Conservation (phyloP, 2,888 invertebrate genomes). For the Campaea margaritaria region DNA sequence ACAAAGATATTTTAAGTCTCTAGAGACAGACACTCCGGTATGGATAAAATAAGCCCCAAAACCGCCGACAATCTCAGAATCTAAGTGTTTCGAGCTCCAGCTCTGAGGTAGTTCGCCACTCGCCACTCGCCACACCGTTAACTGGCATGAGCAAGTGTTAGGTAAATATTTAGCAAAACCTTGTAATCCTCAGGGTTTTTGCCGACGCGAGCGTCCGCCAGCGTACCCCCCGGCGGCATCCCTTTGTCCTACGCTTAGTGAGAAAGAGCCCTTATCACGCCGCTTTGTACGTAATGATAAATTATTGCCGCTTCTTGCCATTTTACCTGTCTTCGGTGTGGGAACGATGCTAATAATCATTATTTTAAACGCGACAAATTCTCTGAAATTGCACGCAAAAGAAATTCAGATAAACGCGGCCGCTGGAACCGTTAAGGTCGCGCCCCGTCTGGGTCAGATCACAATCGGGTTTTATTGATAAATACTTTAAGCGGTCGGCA, state of each 20-base stretch:
- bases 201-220: conserved; percentile 46
- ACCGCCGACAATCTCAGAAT: conserved; percentile 15
- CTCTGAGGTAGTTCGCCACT: conserved; percentile 47
- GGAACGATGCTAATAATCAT: conserved; percentile 41
- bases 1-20: no score
- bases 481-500: conserved; percentile 30
- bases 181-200: conserved; percentile 74
- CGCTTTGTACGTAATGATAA: conserved; percentile 71
- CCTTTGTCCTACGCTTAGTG: conserved; percentile 66
- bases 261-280: conserved; percentile 65
- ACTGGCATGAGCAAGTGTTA: conserved; percentile 60
- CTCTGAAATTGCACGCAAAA: conserved; percentile 26
- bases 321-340: conserved; percentile 45
- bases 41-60: conserved; percentile 11
- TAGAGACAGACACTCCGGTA: not conserved
- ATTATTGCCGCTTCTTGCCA: conserved; percentile 55
- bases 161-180: conserved; percentile 75
- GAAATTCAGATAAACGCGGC: conserved; percentile 30
- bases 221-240: conserved; percentile 46
- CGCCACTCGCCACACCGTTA: conserved; percentile 43
- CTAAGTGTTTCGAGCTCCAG: conserved; percentile 37
- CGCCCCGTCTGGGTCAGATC: conserved; percentile 38
- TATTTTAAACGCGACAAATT: conserved; percentile 40
- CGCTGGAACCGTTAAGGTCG: conserved; percentile 32
- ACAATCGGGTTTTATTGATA: conserved; percentile 36